These are phyloP conservation scores for Fregata magnificens DNA, from an alignment of 2,113 vertebrate species.

Conservation along the genomic window DNA sequence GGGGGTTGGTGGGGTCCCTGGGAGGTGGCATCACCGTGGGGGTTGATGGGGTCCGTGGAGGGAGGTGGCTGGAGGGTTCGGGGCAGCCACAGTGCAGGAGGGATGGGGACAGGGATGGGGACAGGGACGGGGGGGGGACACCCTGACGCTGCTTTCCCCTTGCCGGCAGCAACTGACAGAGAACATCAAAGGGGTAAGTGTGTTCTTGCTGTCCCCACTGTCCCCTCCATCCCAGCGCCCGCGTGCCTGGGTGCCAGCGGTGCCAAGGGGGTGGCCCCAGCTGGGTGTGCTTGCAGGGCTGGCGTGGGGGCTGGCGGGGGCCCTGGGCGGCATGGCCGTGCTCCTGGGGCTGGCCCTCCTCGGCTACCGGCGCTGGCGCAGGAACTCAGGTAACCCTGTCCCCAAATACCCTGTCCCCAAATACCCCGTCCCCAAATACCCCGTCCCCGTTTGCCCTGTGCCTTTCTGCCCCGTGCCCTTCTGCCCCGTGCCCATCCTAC, in stretches of 20 bases:
- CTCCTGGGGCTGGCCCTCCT: not conserved
- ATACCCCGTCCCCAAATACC: not conserved
- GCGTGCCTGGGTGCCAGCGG: fast-evolving
- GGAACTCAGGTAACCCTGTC: not conserved
- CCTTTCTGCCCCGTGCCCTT: too few relatives aligned
- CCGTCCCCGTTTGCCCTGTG: not conserved
- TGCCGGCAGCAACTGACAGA: fast-evolving
- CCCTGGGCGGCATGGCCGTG: not conserved
- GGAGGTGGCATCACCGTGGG: not conserved
- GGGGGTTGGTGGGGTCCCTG: not conserved
- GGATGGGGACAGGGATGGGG: not conserved
- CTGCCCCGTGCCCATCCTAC: not conserved
- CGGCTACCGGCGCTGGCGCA: not conserved
- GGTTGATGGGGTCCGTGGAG: too few relatives aligned
- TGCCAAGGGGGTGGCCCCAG: not conserved
- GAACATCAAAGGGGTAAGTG: not conserved
- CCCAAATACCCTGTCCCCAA: not conserved
- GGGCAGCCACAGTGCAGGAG: not conserved
- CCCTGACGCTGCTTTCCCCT: not conserved
- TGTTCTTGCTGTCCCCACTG: not conserved
- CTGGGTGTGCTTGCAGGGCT: not conserved
- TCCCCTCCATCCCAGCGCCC: not conserved
- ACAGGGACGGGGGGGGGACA: not conserved
- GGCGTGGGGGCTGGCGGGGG: not conserved
- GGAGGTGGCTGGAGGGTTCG: too few relatives aligned